Percentiles rank a stretch among this genome's conserved stretches.
Evolutionary conservation across 2,113 vertebrate genomes (phyloP).

Genomic region (Cochlearius cochlearius): DNA sequence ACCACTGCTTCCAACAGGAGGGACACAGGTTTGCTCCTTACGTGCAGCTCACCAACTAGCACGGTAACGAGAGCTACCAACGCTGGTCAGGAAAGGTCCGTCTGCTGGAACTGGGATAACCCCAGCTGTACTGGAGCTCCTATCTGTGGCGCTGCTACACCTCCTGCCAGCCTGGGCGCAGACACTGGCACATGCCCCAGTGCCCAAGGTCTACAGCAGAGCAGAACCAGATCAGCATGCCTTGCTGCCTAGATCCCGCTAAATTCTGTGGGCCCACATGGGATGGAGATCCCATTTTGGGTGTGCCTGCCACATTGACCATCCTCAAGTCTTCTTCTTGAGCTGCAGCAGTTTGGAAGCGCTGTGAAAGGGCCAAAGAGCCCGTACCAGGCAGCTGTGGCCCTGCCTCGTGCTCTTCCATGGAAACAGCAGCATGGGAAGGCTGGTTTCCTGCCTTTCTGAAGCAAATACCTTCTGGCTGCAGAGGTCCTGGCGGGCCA

Average conservation of each 20-base stretch:
- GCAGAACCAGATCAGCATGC: background rate
- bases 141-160: background rate
- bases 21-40: background rate
- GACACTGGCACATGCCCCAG: background rate
- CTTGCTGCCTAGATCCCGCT: background rate
- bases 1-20: background rate
- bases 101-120: background rate
- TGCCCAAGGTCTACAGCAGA: background rate
- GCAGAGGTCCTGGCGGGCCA: background rate
- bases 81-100: rapidly evolving
- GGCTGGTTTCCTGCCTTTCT: background rate
- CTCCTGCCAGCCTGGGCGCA: background rate
- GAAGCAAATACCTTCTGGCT: background rate
- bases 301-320: background rate
- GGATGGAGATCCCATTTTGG: background rate
- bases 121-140: background rate
- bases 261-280: background rate
- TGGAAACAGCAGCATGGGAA: background rate
- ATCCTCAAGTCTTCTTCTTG: background rate
- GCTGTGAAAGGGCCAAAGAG: background rate
- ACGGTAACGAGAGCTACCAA: rapidly evolving
- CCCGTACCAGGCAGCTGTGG: background rate
- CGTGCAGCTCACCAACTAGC: background rate
- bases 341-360: background rate
- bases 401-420: background rate